A percentile compares a stretch with the other conserved stretches of the same genome.
Evolutionary conservation across 2,888 invertebrate species (phyloP).

Genomic region (Stenurella melanura): DNA sequence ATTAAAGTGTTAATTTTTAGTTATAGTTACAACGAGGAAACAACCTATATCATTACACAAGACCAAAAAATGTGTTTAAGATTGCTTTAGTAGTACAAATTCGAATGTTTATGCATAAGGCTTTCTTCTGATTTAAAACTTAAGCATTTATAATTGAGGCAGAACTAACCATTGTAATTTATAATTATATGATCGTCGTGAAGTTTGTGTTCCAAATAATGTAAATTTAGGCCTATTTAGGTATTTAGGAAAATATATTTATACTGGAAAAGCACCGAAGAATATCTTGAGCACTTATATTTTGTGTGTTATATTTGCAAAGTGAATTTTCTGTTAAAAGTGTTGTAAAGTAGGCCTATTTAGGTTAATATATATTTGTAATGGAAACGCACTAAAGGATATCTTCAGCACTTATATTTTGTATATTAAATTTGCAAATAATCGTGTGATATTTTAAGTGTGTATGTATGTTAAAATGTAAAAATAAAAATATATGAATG

Average conservation of each 20-base stretch:
- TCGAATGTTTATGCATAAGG: neutral
- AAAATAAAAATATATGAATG: conserved; percentile 14
- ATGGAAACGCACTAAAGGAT: conserved; percentile 57
- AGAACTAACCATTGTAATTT: conserved; percentile 27
- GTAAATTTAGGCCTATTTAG: conserved; percentile 13
- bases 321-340: neutral
- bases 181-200: conserved; percentile 17
- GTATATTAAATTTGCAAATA: conserved; percentile 54
- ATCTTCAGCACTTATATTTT: conserved; percentile 36
- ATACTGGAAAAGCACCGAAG: conserved; percentile 57
- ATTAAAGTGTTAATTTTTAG: neutral
- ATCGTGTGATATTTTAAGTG: conserved; percentile 58
- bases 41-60: conserved; percentile 19
- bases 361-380: conserved; percentile 36
- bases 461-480: conserved; percentile 26
- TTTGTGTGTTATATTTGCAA: conserved; percentile 14
- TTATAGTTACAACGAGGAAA: conserved; percentile 24
- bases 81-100: conserved; percentile 5
- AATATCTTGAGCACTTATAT: conserved; percentile 27
- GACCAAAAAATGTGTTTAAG: conserved; percentile 10
- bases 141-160: conserved; percentile 10
- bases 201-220: conserved; percentile 13
- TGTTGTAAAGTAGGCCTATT: conserved; percentile 19
- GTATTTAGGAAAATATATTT: neutral
- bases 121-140: neutral